These are phyloP conservation scores for Cremastobaeus sp. DNA, from an alignment of 2,888 invertebrate species.

Conservation along the genomic window DNA sequence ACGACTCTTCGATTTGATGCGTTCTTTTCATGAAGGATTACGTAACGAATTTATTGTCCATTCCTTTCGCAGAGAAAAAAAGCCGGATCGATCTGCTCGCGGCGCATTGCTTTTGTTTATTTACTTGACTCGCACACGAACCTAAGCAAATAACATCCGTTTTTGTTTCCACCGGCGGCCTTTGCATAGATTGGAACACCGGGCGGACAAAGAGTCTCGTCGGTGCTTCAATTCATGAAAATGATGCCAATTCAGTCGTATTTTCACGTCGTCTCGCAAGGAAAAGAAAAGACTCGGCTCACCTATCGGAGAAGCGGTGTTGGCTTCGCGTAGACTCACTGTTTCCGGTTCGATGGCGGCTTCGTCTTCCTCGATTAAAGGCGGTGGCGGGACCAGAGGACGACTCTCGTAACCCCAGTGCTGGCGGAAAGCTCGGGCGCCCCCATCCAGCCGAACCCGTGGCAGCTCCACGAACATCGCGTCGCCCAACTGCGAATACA, in stretches of 20 bases:
- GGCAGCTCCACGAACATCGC: constrained; percentile 82
- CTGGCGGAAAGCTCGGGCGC: constrained; percentile 82
- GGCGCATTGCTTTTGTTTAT: too few species aligned
- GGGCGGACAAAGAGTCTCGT: constrained; percentile 18
- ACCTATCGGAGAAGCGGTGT: constrained; percentile 81
- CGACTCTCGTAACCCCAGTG: constrained; percentile 83
- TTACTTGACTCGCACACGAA: too few species aligned
- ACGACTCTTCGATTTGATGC: constrained; percentile 11
- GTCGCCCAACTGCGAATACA: constrained; percentile 79
- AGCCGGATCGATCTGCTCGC: too few species aligned
- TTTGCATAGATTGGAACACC: too few species aligned
- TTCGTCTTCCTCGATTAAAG: constrained; percentile 84
- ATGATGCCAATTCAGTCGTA: constrained; percentile 42
- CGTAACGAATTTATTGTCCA: too few species aligned
- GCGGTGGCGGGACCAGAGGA: constrained; percentile 83
- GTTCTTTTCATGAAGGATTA: constrained; percentile 27
- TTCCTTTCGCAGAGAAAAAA: too few species aligned
- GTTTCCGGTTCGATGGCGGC: constrained; percentile 83
- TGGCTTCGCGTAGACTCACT: constrained; percentile 83
- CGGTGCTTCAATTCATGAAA: constrained; percentile 25
- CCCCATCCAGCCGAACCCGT: constrained; percentile 85
- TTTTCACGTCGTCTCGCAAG: constrained; percentile 13
- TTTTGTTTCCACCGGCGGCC: constrained; percentile 18
- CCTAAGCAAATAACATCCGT: constrained; percentile 18
- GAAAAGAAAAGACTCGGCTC: constrained; percentile 67